Conservation (phyloP, 2,797 vertebrate genomes). For the Crax fasciolata region DNA sequence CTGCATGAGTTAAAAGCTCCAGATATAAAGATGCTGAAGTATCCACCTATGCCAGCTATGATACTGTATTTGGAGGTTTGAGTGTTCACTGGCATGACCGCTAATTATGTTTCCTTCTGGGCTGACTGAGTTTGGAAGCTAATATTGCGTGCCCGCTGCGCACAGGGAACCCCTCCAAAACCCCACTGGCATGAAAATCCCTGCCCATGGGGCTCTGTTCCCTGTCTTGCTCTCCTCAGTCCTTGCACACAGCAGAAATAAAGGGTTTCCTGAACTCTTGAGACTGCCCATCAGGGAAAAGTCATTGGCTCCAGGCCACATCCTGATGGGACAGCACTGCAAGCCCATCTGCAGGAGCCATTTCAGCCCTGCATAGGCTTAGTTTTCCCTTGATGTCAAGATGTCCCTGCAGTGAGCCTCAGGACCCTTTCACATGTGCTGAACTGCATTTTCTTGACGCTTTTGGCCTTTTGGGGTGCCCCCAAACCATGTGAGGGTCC, state of each 20-base stretch:
- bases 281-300: not conserved
- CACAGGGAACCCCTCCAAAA: not conserved
- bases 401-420: not conserved
- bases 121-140: not conserved
- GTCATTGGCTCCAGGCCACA: not conserved
- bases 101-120: not conserved
- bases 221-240: not conserved
- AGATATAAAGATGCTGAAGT: not conserved
- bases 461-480: not conserved
- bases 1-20: not conserved
- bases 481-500: not conserved
- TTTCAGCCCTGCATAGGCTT: not conserved
- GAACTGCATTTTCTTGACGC: not conserved
- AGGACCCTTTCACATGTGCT: not conserved
- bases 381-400: not conserved
- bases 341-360: not conserved
- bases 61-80: not conserved
- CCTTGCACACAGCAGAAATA: accelerated
- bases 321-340: not conserved
- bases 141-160: accelerated
- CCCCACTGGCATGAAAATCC: not conserved
- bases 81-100: not conserved
- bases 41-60: too few relatives aligned
- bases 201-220: accelerated
- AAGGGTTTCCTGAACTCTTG: not conserved